Evolutionary conservation across 2,113 vertebrate species (phyloP), one percentile per base, ranked within the genome.

Genomic region (Melospiza melodia): DNA sequence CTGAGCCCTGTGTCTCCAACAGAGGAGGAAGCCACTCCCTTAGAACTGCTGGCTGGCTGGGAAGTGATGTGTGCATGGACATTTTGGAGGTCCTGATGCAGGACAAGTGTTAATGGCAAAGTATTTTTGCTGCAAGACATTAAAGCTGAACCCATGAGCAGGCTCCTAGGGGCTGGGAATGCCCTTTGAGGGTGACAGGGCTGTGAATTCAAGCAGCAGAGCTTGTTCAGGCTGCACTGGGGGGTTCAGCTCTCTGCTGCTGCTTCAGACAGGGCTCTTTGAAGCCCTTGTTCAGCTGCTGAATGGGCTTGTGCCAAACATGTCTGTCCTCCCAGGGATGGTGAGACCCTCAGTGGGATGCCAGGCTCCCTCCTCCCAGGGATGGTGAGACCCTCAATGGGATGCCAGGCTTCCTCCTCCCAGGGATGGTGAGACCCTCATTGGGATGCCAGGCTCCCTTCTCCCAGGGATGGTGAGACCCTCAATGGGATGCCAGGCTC

Each of bases 361-460:
- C 39, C 41, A 41, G 41, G 41, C 41, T 41, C 39, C 39, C 17
- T 65, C 37, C 41, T 84, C 27, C 37, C 39, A 41, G 33, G 48
- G 43, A 1, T 3, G 3, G 24, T 3, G 35, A 54, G 63, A 41
- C 22, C 12, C 63, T n/a, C 0, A 0, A 11, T 3, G 41, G 71
- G 48, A 31, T 76, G 59, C 35, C 68, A 7, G 35, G 35, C 35
- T 35, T 8, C 35, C 35, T 65, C 37, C 37, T 84, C 27, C 37
- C 39, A 41, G 33, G 48, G 48, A 1, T 3, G 3, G 27, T 3
- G 35, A 54, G 63, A 39, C 22, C 12, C 63, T n/a, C 0, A 0
- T 8, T 3, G 39, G 71, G 48, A 31, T 76, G 59, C 39, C 41
- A 41, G 41, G 41, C 41, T 41, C 39, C 39, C 17, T 65, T n/a